Conservation (phyloP, 2,113 vertebrate genomes). For the Crocuta crocuta region DNA sequence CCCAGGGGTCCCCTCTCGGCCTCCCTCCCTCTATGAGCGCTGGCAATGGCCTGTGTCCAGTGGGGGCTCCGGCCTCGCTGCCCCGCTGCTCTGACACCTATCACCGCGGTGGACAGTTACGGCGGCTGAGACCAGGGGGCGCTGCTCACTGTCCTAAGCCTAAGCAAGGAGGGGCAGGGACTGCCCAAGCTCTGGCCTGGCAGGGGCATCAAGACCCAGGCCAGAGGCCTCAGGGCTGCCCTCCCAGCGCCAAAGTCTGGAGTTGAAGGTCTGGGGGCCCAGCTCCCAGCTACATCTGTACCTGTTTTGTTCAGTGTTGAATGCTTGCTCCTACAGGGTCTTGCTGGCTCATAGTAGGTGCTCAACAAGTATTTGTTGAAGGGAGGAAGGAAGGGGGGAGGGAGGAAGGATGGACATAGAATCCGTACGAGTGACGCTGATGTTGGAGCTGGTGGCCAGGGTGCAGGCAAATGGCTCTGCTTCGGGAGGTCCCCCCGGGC, state of each 20-base stretch:
- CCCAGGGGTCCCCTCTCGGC: not conserved
- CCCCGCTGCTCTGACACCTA: not conserved
- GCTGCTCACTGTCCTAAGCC: not conserved
- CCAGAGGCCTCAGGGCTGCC: not conserved
- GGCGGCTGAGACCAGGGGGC: accelerated
- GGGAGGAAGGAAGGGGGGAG: too few relatives aligned
- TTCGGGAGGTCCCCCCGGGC: not conserved
- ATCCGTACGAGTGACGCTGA: not conserved
- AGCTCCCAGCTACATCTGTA: not conserved
- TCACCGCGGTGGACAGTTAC: not conserved
- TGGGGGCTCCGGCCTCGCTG: not conserved
- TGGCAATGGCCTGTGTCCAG: too few relatives aligned
- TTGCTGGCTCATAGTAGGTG: not conserved
- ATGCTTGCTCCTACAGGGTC: not conserved
- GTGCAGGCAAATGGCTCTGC: not conserved
- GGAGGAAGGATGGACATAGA: not conserved
- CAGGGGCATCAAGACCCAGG: accelerated
- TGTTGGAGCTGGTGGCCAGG: not conserved
- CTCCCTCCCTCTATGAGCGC: not conserved
- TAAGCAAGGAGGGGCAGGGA: not conserved
- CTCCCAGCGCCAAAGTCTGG: not conserved
- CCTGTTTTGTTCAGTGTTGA: not conserved
- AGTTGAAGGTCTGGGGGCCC: not conserved
- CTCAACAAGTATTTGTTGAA: not conserved
- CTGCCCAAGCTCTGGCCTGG: not conserved